phyloP scores from a whole-genome alignment of 2,113 vertebrate genomes.

The Grallaria varia region DNA sequence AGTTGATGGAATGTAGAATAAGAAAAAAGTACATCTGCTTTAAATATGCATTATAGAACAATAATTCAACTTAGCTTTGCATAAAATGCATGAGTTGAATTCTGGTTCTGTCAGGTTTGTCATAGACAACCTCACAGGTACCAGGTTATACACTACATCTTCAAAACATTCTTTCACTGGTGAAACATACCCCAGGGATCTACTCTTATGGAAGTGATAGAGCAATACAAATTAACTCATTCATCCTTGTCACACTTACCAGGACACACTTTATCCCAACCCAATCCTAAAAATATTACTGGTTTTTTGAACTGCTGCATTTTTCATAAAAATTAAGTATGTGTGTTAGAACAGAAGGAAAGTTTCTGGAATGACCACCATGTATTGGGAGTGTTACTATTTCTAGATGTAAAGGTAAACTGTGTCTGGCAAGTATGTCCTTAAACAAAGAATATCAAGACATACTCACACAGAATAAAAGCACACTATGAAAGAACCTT shows the following conservation, averaged over 20 bases:
- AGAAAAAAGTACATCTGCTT: background rate
- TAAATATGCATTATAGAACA: background rate
- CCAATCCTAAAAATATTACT: background rate
- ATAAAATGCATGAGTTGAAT: constrained; percentile 13
- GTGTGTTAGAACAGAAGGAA: background rate
- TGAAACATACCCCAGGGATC: background rate
- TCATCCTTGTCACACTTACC: background rate
- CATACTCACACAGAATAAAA: background rate
- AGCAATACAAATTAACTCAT: background rate
- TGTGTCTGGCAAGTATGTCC: background rate
- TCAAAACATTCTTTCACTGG: background rate
- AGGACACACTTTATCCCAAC: background rate
- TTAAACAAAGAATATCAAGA: background rate
- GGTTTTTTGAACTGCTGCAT: background rate
- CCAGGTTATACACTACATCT: background rate
- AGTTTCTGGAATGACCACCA: background rate
- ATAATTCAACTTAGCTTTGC: background rate
- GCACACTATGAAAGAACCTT: background rate
- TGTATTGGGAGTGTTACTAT: background rate
- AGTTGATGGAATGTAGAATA: background rate
- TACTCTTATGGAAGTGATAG: background rate
- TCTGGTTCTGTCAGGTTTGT: constrained; percentile 10
- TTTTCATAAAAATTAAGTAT: background rate
- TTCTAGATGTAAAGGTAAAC: background rate
- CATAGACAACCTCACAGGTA: background rate